Base-by-base conservation (phyloP, 1,140 invertebrate species). In the Atopsyche davidsoni region DNA sequence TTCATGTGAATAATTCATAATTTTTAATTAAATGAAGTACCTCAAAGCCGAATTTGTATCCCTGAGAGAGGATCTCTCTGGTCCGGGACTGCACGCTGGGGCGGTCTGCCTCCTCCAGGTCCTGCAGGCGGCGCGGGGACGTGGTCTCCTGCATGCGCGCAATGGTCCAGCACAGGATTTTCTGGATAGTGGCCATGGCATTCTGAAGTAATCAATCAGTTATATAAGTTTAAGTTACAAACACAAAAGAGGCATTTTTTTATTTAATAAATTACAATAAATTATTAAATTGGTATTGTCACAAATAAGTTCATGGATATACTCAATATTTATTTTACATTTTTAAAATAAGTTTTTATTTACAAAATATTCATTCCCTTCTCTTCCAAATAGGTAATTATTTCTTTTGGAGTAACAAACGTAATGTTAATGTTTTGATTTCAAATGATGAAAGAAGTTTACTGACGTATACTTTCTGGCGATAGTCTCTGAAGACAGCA, bases 41-140 rank as follows among this genome's bases (percentile, higher is more conserved):
- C 73, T 91, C 90, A 68, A 94, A 95, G 1, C 86, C 89, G 69
- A 92, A 89, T 65, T 86, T 86, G 67, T 85, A 94, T 41, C 86
- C 85, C 62, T 91, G 88, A 66, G 92, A 82, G 31, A 94, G 70
- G 23, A 92, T 85, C 64, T 93, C 89, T 1, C 87, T 71, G 7
- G 84, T 82, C 31, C 87, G 68, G 1, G 79, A 80, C 13, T 46
- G 69, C 4, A 46, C 48, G n/a, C 59, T 62, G 4, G 63, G 62
- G 36, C 67, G 60, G 3, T 69, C 63, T 1, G 60, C 54, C 45
- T 63, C 41, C 7, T 67, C 61, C 3, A 68, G 46, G 21, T 59
- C 60, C 13, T 24, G 19, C 1, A 58, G 24, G 22, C 55, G 42
- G n/a, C 51, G 14, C 9, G 51, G 43, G 6, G 51, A 34, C 2